Percentiles rank a stretch among this genome's conserved stretches.
phyloP scores from a whole-genome alignment of 2,797 vertebrate genomes.

The Pseudochaenichthys georgianus region DNA sequence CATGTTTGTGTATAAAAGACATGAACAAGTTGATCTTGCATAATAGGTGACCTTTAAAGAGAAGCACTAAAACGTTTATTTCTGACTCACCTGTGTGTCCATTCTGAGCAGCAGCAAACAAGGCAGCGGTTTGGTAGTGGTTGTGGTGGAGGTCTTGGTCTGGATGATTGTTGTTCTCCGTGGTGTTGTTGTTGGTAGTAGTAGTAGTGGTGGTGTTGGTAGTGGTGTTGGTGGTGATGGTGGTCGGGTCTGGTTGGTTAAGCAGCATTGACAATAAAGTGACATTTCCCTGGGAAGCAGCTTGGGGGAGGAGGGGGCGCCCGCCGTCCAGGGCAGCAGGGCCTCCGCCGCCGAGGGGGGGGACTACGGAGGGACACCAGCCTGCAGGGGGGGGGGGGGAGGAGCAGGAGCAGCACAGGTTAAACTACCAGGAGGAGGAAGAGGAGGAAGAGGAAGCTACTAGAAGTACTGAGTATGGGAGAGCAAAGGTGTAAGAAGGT shows the following conservation, averaged over 20 bases:
- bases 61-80: too few species aligned
- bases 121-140: slow-evolving; percentile 93
- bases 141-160: slow-evolving; percentile 61
- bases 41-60: too few species aligned
- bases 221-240: slow-evolving; percentile 18
- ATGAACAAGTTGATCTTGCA: too few species aligned
- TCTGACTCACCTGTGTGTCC: slow-evolving; percentile 92
- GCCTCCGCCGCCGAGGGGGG: slow-evolving; percentile 94
- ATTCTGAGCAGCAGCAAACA: slow-evolving; percentile 98
- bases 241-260: slow-evolving; percentile 94
- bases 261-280: slow-evolving; percentile 99
- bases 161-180: slow-evolving; percentile 55
- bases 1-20: too few species aligned
- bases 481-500: slow-evolving; percentile 11
- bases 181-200: slow-evolving; percentile 46
- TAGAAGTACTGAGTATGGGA: slow-evolving; percentile 68
- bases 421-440: slow-evolving; percentile 65
- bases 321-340: slow-evolving; percentile 99
- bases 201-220: slow-evolving; percentile 22
- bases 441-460: slow-evolving; percentile 37
- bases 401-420: slow-evolving; percentile 68
- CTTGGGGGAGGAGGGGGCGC: slow-evolving; percentile 98
- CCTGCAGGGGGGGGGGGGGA: slow-evolving; percentile 82
- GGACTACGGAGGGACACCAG: slow-evolving; percentile 99
- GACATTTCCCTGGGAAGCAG: slow-evolving; percentile 99